These are phyloP conservation scores for Anarhynchus alexandrinus DNA, from an alignment of 2,113 vertebrate species.

Conservation along the genomic window DNA sequence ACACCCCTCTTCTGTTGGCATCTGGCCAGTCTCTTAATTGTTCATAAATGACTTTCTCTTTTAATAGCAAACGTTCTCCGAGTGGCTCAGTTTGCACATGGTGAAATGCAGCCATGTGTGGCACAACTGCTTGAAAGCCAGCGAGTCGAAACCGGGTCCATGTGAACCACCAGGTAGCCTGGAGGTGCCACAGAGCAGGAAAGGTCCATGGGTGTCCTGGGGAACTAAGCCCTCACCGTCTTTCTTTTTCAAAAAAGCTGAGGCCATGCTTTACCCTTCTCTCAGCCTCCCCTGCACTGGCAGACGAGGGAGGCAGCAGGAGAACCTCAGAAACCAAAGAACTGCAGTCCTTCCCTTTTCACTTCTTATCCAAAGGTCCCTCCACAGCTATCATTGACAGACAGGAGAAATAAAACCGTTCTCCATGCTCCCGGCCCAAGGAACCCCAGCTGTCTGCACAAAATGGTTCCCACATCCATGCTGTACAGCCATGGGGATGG, in stretches of 20 bases:
- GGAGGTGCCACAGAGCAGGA: background rate
- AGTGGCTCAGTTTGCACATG: background rate
- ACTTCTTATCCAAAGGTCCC: background rate
- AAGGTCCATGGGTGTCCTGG: background rate
- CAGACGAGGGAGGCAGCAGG: background rate
- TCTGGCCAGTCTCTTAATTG: background rate
- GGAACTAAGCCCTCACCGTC: background rate
- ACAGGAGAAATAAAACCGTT: background rate
- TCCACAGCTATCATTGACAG: background rate
- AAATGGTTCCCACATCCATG: background rate
- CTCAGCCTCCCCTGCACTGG: background rate
- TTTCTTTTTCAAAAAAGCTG: background rate
- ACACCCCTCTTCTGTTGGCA: background rate
- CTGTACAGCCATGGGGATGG: background rate
- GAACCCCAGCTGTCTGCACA: background rate
- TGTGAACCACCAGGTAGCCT: background rate
- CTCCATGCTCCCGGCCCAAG: background rate
- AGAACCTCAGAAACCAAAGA: background rate
- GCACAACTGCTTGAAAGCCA: background rate
- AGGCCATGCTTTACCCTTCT: background rate
- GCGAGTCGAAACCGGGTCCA: rapidly evolving
- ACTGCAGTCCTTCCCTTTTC: background rate
- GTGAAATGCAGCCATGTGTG: background rate
- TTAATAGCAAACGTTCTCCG: background rate
- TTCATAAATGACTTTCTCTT: background rate